Evolutionary conservation across 1,140 invertebrate genomes (phyloP), one percentile per base, ranked within the genome.

Genomic region (Orchesella cincta): DNA sequence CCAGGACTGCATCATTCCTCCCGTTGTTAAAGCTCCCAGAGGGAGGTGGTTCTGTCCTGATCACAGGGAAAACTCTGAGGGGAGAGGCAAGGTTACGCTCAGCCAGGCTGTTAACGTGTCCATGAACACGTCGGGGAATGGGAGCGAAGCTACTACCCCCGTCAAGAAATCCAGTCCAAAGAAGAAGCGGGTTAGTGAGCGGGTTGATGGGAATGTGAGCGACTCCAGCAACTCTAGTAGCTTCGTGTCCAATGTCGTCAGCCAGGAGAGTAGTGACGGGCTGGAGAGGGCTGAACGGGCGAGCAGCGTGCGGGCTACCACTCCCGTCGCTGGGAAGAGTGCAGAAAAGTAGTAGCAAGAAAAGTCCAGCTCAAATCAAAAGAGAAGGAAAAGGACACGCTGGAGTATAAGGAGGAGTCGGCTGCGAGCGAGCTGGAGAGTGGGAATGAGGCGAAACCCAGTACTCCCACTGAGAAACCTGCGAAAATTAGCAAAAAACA

Each of bases 1-100:
- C 85, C 91, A 93, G 70, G 94, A 95, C 83, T 98, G 96, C 86
- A 90, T 97, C 80, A 92, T 93, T 85, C 95, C 95, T 33, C 92
- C 93, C 16, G 87, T 97, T 82, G 86, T 89, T 81, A 95, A 96
- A 89, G n/a, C n/a, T 1, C 73, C 46, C 18, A n/a, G 46, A 18
- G 73, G 81, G 29, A 57, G 28, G 14, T 67, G 29, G 35, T 72
- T 52, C 62, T 79, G 76, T 73, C 72, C 36, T 52, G 46, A 33
- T 39, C 26, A 52, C 62, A 16, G 52, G 82, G 92, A 90, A 89
- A 91, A 80, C 93, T 93, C 31, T 89, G 93, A 76, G 93, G 93
- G 67, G 94, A 95, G 85, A 94, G 93, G 93, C 93, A 93, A 84
- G 94, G 93, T 67, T 14, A 31, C 62, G 62, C 31, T 67, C 14